Evolutionary conservation across 2,797 vertebrate species (phyloP), one percentile per base, ranked within the genome.

Genomic region (Nannoperca obscura): DNA sequence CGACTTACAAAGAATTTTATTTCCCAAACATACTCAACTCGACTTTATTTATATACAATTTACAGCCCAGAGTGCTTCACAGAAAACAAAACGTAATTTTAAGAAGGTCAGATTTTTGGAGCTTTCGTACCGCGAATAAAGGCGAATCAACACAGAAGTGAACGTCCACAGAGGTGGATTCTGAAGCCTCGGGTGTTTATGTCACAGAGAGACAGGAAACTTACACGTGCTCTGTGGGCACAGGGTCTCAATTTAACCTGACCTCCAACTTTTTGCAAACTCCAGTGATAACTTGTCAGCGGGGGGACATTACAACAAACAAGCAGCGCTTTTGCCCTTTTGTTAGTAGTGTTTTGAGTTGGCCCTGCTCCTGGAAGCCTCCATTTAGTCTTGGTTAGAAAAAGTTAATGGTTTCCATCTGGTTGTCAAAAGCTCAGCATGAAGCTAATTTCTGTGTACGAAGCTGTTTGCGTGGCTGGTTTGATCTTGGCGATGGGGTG

Each of bases 341-440:
- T 55, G 58, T 17, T 57, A 8, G 12, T 19, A 10, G 34, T 2
- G 13, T 57, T 72, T 42, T 47, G 27, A 47, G 27, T 52, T 81
- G 74, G 71, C 62, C 13, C 8, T 1, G 5, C 14, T 73, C 67
- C 74, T 44, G 44, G 47, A 62, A 15, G 27, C 67, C 2, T 71
- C 62, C 7, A 66, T 71, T 71, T 32, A 65, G 32, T 40, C 15
- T 10, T 50, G 50, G 76, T 71, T n/a, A 24, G 78, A 68, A 38
- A 70, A 70, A 62, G 32, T 63, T 44, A 68, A 76, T 67, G n/a
- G 53, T 78, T 78, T 76, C 50, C 32, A 71, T 57, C 67, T 30
- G 17, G 30, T 64, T 11, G 15, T 83, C 67, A 87, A 78, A 84
- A 69, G 58, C 82, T 69, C 82, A 77, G 78, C 84, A 19, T 55